Base-by-base conservation (phyloP, 1,140 invertebrate genomes). In the Melanaphis sacchari region DNA sequence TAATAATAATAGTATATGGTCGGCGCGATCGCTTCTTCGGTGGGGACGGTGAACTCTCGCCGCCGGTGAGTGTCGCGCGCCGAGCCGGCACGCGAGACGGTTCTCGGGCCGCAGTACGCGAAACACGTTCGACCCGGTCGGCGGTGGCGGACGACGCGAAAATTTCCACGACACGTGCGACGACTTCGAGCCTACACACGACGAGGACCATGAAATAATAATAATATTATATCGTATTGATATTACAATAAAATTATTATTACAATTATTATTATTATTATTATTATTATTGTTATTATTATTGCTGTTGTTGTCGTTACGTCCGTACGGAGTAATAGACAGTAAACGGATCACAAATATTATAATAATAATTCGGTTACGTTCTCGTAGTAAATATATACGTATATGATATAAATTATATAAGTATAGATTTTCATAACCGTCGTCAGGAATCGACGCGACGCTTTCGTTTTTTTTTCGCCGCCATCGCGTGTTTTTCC, bases 21-120 rank as follows among this genome's bases (percentile, higher is more conserved):
- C 26, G 38, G 31, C 31, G 85, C 21, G 38, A 24, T 36, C 15
- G 31, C 85, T 31, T 21, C 21, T 43, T 81, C 91, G 91, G 91
- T 93, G 91, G 91, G 91, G 91, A 93, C 91, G 91, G 81, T 93
- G 91, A 93, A 93, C 91, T 93, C 91, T 93, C 89, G 18, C 38
- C 40, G 89, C 24, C 76, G 90, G 38, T 54, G 91, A 93, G 36
- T 85, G 91, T 85, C 91, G 76, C 91, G 43, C 76, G 52, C 52
- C 90, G 8, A 43, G 24, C 82, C 82, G 82, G 38, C 82, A 76
- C 59, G 59, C 59, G 59, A 76, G 87, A 89, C 88, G 88, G 59
- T n/a, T 18, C 11, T 38, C 49, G 22, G 11, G 38, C 49, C 52
- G 49, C 89, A 90, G 89, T 90, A 66, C 89, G 91, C 91, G 91